A percentile compares a stretch with the other conserved stretches of the same genome.
Conservation (phyloP, 2,888 invertebrate species). For the Heliconius charithonia region DNA sequence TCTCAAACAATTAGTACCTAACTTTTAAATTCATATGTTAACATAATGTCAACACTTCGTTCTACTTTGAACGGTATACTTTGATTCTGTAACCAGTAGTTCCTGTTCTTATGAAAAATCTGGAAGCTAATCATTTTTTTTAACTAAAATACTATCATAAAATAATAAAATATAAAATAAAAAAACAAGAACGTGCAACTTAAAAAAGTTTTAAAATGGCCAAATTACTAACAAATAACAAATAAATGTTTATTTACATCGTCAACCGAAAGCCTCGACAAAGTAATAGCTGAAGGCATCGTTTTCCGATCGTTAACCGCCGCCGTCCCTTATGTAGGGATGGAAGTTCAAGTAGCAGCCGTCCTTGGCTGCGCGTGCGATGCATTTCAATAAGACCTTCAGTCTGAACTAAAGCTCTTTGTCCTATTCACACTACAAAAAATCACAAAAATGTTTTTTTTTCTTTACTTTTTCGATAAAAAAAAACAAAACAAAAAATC, state of each 20-base stretch:
- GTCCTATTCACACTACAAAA: conserved; percentile 54
- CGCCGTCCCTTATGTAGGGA: conserved; percentile 40
- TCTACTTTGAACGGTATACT: not conserved
- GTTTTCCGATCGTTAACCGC: conserved; percentile 43
- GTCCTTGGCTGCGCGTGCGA: conserved; percentile 70
- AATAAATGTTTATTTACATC: conserved; percentile 9
- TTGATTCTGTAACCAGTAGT: not conserved
- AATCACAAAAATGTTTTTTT: conserved; percentile 2
- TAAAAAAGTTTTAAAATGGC: too few species aligned
- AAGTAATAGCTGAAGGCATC: conserved; percentile 45
- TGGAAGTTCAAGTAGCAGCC: conserved; percentile 51
- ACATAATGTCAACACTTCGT: not conserved
- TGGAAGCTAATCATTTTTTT: not conserved
- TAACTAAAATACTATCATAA: not conserved
- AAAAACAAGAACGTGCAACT: not conserved
- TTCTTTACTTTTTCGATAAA: not conserved
- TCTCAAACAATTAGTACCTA: conserved; percentile 4
- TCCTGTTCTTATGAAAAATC: not conserved
- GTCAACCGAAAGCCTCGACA: conserved; percentile 1
- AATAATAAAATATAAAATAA: not conserved
- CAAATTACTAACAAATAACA: too few species aligned
- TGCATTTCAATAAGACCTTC: conserved; percentile 65
- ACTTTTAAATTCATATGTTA: not conserved
- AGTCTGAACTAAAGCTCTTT: conserved; percentile 57
- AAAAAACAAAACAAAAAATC: not conserved